A percentile compares a stretch with the other conserved stretches of the same genome.
These are phyloP conservation scores for Terrapene triunguis DNA, from an alignment of 2,113 vertebrate species.

Conservation along the genomic window DNA sequence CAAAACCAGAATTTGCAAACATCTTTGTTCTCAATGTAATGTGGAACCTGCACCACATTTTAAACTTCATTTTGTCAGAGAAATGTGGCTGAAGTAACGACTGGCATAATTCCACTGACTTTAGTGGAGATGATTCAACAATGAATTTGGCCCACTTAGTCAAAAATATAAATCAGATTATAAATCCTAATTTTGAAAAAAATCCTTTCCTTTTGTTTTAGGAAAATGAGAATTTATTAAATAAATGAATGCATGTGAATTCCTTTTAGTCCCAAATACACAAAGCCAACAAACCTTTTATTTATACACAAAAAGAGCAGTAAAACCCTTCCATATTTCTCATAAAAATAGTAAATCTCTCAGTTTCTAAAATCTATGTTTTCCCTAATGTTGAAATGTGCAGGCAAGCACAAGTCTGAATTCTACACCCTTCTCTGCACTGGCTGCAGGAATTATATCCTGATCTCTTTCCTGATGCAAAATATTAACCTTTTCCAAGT, in stretches of 20 bases:
- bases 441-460: conserved; percentile 57
- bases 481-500: conserved; percentile 74
- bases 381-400: not conserved
- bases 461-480: conserved; percentile 53
- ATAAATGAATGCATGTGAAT: not conserved
- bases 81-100: not conserved
- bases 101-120: not conserved
- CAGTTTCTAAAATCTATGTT: not conserved
- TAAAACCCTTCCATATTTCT: not conserved
- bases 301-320: not conserved
- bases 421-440: not conserved
- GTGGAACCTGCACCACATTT: not conserved
- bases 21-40: not conserved
- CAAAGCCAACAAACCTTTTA: not conserved
- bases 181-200: not conserved
- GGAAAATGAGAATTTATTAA: not conserved
- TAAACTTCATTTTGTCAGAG: not conserved
- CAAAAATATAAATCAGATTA: not conserved
- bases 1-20: not conserved
- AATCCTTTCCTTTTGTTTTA: not conserved
- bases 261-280: not conserved
- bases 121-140: not conserved
- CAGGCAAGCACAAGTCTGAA: conserved; percentile 38
- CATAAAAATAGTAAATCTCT: not conserved
- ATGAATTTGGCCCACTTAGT: not conserved